Evolutionary conservation across 2,797 vertebrate species (phyloP), one percentile per base, ranked within the genome.

Genomic region (Manis pentadactyla): DNA sequence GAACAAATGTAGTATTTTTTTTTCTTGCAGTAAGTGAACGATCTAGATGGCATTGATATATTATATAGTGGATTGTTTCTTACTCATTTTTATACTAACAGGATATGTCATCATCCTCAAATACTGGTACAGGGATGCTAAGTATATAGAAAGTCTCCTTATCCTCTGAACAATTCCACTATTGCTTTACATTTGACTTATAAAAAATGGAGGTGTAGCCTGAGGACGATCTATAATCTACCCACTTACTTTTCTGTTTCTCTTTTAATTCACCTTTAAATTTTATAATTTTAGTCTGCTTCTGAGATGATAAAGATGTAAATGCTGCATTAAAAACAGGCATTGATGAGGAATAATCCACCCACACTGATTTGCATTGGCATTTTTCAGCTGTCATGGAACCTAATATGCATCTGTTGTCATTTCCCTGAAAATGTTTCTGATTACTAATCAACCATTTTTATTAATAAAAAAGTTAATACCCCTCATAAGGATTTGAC

Each of bases 381-480:
- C 71, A 73, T 77, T 69, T 92, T 94, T 95, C 79, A 64, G 87
- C 79, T 94, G 39, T 82, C 73, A 96, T 64, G 5, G 23, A 84
- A 31, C 0, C 31, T 94, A 77, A 95, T 90, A 92, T 90, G 42
- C 81, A 94, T 95, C 63, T 93, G 39, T 75, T 94, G 12, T 93
- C 87, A 96, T 96, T 95, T 96, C 34, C 90, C 94, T 95, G 55
- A 96, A 96, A 97, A 95, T 73, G n/a, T 34, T 88, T 94, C 74
- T 97, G 95, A 96, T 97, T 96, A 88, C 87, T 97, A 90, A 97
- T 97, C 84, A 96, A 64, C 31, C 12, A 0, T 83, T 96, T 93
- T 95, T 93, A 96, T 94, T 96, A 97, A 95, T 85, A 88, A 94
- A 93, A 46, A 96, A 92, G 73, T 86, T 96, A 94, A 97, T 96